Percentiles rank a stretch among this genome's conserved stretches.
These are phyloP conservation scores for Unio delphinus DNA, from an alignment of 2,888 invertebrate species.

Conservation along the genomic window DNA sequence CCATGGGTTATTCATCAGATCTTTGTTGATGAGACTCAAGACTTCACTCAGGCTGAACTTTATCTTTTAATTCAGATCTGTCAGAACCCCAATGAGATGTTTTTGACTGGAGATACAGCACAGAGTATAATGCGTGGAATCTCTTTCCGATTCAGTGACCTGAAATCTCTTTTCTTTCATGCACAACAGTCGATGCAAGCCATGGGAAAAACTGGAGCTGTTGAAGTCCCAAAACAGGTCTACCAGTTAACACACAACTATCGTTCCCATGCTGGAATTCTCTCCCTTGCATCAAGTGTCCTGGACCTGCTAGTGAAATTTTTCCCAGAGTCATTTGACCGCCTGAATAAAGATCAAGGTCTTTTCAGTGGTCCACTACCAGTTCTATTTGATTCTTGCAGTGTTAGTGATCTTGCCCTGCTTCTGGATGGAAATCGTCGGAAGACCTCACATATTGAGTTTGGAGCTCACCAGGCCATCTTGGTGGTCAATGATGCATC, in stretches of 20 bases:
- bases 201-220: conserved; percentile 2
- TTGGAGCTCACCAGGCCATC: conserved; percentile 63
- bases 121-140: conserved; percentile 60
- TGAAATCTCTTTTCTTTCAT: conserved; percentile 47
- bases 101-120: conserved; percentile 53
- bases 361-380: conserved; percentile 58
- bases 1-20: conserved; percentile 36
- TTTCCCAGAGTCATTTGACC: conserved; percentile 61
- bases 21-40: conserved; percentile 59
- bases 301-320: conserved; percentile 56
- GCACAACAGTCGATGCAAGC: conserved; percentile 28
- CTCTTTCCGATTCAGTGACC: conserved; percentile 52
- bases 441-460: conserved; percentile 59
- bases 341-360: conserved; percentile 54
- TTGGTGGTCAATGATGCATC: conserved; percentile 58
- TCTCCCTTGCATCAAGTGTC: conserved; percentile 53
- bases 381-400: conserved; percentile 57
- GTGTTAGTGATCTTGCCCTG: conserved; percentile 39
- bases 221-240: conserved; percentile 23
- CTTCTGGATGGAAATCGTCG: conserved; percentile 45
- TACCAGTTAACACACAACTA: conserved; percentile 58
- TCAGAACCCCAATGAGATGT: conserved; percentile 52
- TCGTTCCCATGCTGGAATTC: conserved; percentile 60
- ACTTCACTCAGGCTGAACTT: conserved; percentile 58
- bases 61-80: conserved; percentile 42